These are phyloP conservation scores for Hypsibius dujardini DNA, from an alignment of 1,140 invertebrate genomes.

Conservation along the genomic window DNA sequence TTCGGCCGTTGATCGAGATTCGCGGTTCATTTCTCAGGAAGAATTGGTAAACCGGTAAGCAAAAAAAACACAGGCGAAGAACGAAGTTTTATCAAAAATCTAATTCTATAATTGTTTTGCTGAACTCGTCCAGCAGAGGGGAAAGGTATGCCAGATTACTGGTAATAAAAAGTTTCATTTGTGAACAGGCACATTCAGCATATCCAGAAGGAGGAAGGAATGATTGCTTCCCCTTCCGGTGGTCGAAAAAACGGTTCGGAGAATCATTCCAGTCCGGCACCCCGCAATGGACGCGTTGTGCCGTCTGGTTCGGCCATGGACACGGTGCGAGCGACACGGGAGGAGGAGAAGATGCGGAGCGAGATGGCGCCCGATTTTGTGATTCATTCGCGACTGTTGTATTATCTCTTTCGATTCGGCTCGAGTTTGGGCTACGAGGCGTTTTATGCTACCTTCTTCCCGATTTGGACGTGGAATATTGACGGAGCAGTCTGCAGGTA, in stretches of 20 bases:
- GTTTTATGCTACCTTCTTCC: slow-evolving; percentile 69
- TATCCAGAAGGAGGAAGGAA: not conserved
- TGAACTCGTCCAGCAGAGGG: no score
- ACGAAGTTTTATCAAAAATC: no score
- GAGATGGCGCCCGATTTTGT: not conserved
- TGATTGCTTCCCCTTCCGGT: no score
- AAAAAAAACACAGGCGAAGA: no score
- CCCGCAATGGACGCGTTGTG: not conserved
- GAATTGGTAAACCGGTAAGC: not conserved
- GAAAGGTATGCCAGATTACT: no score
- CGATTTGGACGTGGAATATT: slow-evolving; percentile 79
- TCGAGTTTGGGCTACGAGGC: slow-evolving; percentile 68
- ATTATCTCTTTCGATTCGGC: slow-evolving; percentile 62
- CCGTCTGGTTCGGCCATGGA: not conserved
- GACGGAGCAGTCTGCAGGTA: slow-evolving; percentile 55
- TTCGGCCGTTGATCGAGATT: slow-evolving; percentile 11
- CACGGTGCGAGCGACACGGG: not conserved
- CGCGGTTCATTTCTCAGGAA: not conserved
- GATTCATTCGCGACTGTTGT: slow-evolving; percentile 31
- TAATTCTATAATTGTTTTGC: no score
- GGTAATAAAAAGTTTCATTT: no score
- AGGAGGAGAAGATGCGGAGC: not conserved
- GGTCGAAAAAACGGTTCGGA: no score
- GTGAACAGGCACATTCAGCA: not conserved
- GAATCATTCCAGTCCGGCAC: not conserved